Evolutionary conservation across 1,140 invertebrate genomes (phyloP).

Genomic region (Lysiphlebus fabarum): DNA sequence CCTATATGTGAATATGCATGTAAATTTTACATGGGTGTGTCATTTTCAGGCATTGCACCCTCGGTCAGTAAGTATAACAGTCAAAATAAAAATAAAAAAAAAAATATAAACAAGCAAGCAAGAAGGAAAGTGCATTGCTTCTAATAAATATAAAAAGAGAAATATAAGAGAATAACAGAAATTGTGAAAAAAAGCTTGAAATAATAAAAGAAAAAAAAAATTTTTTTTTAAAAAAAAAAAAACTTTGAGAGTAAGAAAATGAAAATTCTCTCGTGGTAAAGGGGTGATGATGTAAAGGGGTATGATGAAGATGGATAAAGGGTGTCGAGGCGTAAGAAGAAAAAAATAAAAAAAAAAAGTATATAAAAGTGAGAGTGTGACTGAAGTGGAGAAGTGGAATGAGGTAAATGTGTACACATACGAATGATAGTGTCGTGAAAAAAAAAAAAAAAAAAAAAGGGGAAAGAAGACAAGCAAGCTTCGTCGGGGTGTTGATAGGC

Average conservation of each 20-base stretch:
- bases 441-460: background rate
- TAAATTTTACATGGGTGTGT: background rate
- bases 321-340: constrained; percentile 17
- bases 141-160: background rate
- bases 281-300: no score
- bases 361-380: no score
- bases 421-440: background rate
- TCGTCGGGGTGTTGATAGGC: constrained; percentile 47
- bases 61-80: no score
- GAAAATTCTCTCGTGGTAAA: no score
- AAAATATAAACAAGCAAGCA: background rate
- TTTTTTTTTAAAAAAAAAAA: no score
- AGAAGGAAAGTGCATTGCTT: background rate
- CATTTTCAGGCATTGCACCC: no score
- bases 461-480: background rate
- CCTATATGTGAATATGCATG: background rate
- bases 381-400: background rate
- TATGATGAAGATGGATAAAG: constrained; percentile 1
- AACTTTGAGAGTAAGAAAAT: background rate
- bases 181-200: background rate
- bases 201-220: constrained; percentile 12
- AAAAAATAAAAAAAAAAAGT: background rate
- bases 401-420: constrained; percentile 8
- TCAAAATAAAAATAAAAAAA: no score
- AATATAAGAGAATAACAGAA: background rate